Percentiles rank a stretch among this genome's conserved stretches.
Evolutionary conservation across 1,140 invertebrate genomes (phyloP).

Genomic region (Meloidogyne chitwoodi): DNA sequence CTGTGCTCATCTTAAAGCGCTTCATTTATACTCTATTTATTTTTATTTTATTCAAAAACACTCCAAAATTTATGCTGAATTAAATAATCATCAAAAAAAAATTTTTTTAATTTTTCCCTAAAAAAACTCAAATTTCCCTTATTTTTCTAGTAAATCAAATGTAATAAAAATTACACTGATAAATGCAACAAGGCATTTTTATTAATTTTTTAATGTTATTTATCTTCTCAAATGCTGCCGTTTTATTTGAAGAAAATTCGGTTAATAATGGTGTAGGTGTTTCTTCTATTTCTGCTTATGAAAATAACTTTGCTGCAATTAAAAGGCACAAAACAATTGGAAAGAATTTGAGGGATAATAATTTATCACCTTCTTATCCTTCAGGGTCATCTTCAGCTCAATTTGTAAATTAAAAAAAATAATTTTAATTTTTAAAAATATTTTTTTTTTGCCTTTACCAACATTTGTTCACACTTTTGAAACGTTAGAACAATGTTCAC

Average conservation of each 20-base stretch:
- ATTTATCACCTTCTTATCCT: not conserved
- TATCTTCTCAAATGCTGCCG: not conserved
- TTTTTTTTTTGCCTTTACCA: constrained; percentile 1
- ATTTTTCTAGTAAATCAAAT: not conserved
- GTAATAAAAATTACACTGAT: not conserved
- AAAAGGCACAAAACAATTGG: not conserved
- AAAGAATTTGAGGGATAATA: not conserved
- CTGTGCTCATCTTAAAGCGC: not conserved
- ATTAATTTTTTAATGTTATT: not conserved
- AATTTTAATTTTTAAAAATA: not conserved
- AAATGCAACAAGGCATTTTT: not conserved
- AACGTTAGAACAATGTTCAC: constrained; percentile 17
- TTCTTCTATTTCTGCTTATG: not conserved
- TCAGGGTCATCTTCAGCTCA: not conserved
- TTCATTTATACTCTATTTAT: not conserved
- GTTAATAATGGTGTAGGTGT: not conserved
- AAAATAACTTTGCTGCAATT: not conserved
- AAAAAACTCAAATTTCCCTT: not conserved
- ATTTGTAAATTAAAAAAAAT: not conserved
- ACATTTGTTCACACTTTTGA: constrained; percentile 28
- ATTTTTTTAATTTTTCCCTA: too few relatives aligned
- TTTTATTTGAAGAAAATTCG: not conserved
- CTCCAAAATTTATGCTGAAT: not conserved
- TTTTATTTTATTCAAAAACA: not conserved
- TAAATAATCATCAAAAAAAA: too few relatives aligned